phyloP scores from a whole-genome alignment of 2,113 vertebrate species.

The Tapirus terrestris region DNA sequence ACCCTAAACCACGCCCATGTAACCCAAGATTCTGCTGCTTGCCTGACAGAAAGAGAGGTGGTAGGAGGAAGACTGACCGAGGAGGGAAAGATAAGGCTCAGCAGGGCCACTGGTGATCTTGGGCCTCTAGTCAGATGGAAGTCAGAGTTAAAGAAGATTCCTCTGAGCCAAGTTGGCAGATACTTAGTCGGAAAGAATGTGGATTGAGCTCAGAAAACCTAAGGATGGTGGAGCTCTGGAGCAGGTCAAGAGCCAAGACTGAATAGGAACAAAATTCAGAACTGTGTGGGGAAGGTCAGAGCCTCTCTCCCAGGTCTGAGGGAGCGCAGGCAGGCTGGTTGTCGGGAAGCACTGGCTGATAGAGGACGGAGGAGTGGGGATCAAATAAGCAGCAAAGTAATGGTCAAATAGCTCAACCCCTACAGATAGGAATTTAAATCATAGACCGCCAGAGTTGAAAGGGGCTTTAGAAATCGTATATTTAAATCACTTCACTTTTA shows the following conservation, averaged over 20 bases:
- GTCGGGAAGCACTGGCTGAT: neutral
- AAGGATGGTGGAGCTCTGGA: neutral
- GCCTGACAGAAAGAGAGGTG: neutral
- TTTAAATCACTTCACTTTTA: slow-evolving; percentile 6
- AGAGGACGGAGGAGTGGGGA: neutral
- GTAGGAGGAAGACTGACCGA: neutral
- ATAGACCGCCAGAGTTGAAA: neutral
- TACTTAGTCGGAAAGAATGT: accelerated
- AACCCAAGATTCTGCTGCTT: neutral
- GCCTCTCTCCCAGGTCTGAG: neutral
- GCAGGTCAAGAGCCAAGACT: neutral
- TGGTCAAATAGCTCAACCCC: neutral
- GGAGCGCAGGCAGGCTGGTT: neutral
- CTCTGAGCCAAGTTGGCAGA: neutral
- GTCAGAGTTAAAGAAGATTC: neutral
- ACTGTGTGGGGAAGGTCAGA: neutral
- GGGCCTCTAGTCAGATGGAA: neutral
- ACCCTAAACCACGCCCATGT: neutral
- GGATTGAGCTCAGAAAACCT: neutral
- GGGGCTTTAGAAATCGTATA: neutral
- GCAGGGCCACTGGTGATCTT: neutral
- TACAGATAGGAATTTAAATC: neutral
- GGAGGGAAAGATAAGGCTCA: neutral
- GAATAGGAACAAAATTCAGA: neutral
- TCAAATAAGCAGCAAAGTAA: neutral